Evolutionary conservation across 2,888 invertebrate species (phyloP), one percentile per base, ranked within the genome.

Genomic region (Oligia latruncula): DNA sequence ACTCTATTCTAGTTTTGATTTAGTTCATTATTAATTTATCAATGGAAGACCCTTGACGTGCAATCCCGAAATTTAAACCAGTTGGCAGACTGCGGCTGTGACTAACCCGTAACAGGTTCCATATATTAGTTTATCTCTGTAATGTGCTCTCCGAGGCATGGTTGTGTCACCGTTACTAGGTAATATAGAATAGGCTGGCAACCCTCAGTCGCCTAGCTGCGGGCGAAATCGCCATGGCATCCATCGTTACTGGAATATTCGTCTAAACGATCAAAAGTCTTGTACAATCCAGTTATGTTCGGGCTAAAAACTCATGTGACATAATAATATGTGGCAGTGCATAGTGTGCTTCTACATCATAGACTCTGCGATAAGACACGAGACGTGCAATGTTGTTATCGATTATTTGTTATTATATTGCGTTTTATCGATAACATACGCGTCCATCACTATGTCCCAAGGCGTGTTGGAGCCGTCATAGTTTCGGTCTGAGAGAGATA

Each of bases 251-350:
- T 11, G 11, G 17, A 62, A n/a, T 40, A 40, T 40, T 76, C 76
- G 8, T 6, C 62, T 76, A 15, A 75, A 46, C 46, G 8, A n/a
- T 60, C n/a, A 20, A n/a, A 60, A 49, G 13, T 49, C 46, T 20
- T 46, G 4, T 60, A 46, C n/a, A 60, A 20, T 60, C 49, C 15
- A 78, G 35, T 78, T 78, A 46, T 58, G 55, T 58, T 66, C 65
- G 43, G 65, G 77, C 77, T 77, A 65, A 29, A 77, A 77, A 77
- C 64, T 58, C 71, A 71, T 71, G 40, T 35, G 49, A 35, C 55
- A 35, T n/a, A 17, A 64, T 55, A 20, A 49, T 29, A 13, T 49
- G 40, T 62, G 62, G 3, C 4, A 40, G 17, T 6, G 17, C 62
- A 62, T 11, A 60, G 23, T 71, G 52, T 40, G 23, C 15, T 9